Conservation (phyloP, 2,888 invertebrate species). For the Eretmocerus hayati region DNA sequence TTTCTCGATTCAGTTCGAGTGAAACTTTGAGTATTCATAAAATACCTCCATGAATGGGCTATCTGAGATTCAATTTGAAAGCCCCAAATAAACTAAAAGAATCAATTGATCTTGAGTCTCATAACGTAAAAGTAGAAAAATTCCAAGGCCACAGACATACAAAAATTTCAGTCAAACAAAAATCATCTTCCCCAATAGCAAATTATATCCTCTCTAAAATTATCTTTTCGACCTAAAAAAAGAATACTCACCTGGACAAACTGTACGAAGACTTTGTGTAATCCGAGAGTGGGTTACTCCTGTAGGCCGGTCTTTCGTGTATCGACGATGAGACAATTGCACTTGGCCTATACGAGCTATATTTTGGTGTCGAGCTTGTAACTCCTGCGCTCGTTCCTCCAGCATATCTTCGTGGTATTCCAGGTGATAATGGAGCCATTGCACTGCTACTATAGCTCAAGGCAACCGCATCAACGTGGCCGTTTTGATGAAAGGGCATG, state of each 20-base stretch:
- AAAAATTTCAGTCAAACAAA: no score
- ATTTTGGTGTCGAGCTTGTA: not conserved
- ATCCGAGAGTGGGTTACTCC: conserved; percentile 17
- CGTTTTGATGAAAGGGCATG: conserved; percentile 42
- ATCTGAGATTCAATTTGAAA: no score
- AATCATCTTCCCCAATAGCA: no score
- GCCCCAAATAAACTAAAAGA: no score
- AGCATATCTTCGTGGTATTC: conserved; percentile 29
- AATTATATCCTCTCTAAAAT: no score
- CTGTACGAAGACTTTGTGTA: conserved; percentile 2
- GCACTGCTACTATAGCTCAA: conserved; percentile 37
- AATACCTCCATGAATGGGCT: no score
- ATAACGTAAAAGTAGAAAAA: no score
- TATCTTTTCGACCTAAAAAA: no score
- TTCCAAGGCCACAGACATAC: no score
- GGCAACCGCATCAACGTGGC: conserved; percentile 41
- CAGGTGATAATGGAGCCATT: conserved; percentile 40
- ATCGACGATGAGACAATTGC: conserved; percentile 22
- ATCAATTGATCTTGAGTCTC: no score
- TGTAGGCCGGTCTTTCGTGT: conserved; percentile 28
- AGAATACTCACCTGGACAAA: conserved; percentile 2
- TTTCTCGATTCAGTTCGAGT: no score
- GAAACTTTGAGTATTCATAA: no score
- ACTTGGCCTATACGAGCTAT: conserved; percentile 29
- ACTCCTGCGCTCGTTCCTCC: conserved; percentile 30